Evolutionary conservation across 2,888 invertebrate genomes (phyloP).

Genomic region (Brenthis hecate): DNA sequence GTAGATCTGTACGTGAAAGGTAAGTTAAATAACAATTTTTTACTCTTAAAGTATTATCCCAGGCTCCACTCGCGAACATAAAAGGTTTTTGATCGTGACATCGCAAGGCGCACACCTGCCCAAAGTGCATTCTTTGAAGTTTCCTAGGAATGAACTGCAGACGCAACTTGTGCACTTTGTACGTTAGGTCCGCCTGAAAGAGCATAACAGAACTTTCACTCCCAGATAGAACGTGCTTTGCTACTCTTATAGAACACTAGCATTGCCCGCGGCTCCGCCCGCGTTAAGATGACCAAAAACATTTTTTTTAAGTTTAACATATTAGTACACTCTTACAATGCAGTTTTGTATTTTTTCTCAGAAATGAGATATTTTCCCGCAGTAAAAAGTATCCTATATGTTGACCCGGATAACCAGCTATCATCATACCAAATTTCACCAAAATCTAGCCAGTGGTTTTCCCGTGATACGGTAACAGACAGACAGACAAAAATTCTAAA

Average conservation of each 20-base stretch:
- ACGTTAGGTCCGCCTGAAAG: slow-evolving; percentile 57
- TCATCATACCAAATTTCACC: too few species aligned
- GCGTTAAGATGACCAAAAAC: too few species aligned
- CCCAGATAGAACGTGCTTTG: background rate
- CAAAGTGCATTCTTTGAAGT: slow-evolving; percentile 68
- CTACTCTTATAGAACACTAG: background rate
- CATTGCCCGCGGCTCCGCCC: too few species aligned
- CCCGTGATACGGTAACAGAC: too few species aligned
- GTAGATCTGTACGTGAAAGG: background rate
- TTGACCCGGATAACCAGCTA: too few species aligned
- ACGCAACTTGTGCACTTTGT: slow-evolving; percentile 73
- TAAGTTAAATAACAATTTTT: slow-evolving; percentile 4
- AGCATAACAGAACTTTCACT: slow-evolving; percentile 12
- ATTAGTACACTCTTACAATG: too few species aligned
- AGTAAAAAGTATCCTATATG: too few species aligned
- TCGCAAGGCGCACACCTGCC: slow-evolving; percentile 71
- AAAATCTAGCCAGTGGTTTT: too few species aligned
- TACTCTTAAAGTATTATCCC: slow-evolving; percentile 83
- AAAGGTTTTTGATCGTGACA: slow-evolving; percentile 69
- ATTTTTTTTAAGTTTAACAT: too few species aligned
- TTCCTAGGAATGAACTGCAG: slow-evolving; percentile 72
- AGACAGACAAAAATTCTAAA: too few species aligned
- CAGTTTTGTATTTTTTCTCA: too few species aligned
- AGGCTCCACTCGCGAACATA: slow-evolving; percentile 78
- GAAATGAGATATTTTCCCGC: too few species aligned